A percentile compares a stretch with the other conserved stretches of the same genome.
These are phyloP conservation scores for Tanytarsus gracilentus DNA, from an alignment of 2,888 invertebrate genomes.

Conservation along the genomic window DNA sequence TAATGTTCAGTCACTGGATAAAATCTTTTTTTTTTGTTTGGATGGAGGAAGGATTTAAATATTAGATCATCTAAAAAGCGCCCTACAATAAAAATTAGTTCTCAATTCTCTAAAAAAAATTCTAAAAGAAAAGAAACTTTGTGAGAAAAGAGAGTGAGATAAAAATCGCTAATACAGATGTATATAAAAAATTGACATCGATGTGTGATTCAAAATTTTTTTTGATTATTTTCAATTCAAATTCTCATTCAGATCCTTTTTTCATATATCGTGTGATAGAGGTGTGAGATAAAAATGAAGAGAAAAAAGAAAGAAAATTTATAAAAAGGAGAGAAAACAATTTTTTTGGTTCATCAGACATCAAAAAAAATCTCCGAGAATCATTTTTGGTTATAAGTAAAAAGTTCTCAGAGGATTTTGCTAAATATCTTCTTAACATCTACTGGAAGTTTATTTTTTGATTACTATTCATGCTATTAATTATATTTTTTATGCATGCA, in stretches of 20 bases:
- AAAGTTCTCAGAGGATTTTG: no score
- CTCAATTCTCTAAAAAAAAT: no score
- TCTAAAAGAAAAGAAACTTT: no score
- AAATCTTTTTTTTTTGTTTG: neutral
- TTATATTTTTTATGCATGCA: no score
- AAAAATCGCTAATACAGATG: no score
- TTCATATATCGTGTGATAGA: conserved; percentile 29
- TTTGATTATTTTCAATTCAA: conserved; percentile 36
- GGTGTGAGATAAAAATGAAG: conserved; percentile 31
- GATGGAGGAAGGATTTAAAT: neutral
- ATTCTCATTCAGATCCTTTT: conserved; percentile 44
- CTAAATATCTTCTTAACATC: no score
- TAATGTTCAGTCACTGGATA: neutral
- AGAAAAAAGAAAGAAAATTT: conserved; percentile 20
- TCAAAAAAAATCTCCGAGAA: no score
- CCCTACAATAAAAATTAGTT: neutral
- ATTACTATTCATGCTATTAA: no score
- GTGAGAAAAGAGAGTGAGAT: no score
- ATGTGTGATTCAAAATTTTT: neutral
- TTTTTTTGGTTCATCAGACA: no score
- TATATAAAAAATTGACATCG: neutral
- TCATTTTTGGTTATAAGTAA: no score
- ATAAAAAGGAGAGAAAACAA: neutral
- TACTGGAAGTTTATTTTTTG: no score
- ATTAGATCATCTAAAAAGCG: neutral